A percentile compares a stretch with the other conserved stretches of the same genome.
phyloP scores from a whole-genome alignment of 1,140 invertebrate genomes.

The Hylyphantes graminicola region DNA sequence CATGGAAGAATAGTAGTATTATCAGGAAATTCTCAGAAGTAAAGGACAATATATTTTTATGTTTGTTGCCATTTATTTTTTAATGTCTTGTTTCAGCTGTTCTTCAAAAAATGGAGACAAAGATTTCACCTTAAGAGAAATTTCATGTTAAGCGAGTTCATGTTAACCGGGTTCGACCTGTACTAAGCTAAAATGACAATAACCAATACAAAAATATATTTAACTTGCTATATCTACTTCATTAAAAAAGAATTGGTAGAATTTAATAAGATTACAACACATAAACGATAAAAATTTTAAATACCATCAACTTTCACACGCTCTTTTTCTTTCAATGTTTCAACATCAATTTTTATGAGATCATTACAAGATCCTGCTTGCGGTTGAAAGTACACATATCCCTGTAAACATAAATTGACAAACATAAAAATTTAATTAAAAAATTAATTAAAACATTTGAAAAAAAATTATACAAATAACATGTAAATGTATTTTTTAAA shows the following conservation, averaged over 20 bases:
- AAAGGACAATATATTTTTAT: too few species aligned
- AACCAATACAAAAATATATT: not conserved
- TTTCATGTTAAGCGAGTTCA: too few species aligned
- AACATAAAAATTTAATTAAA: not conserved
- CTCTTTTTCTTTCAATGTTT: constrained; percentile 68
- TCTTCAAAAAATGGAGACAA: too few species aligned
- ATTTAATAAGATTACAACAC: not conserved
- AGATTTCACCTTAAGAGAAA: too few species aligned
- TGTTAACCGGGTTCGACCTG: too few species aligned
- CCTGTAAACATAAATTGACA: constrained; percentile 66
- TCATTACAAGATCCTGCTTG: constrained; percentile 66
- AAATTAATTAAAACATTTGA: not conserved
- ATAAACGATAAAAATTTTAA: not conserved
- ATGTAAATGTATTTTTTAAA: too few species aligned
- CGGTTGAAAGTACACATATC: constrained; percentile 72
- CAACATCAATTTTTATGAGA: constrained; percentile 69
- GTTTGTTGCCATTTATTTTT: too few species aligned
- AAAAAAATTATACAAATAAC: too few species aligned
- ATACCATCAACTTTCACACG: constrained; percentile 74
- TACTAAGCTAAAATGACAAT: not conserved
- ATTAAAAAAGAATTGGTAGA: not conserved
- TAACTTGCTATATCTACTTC: not conserved
- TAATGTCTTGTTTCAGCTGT: too few species aligned
- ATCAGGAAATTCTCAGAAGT: too few species aligned
- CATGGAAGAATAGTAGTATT: too few species aligned